A percentile compares a stretch with the other conserved stretches of the same genome.
Evolutionary conservation across 2,888 invertebrate species (phyloP).

Genomic region (Phytoseiulus persimilis): DNA sequence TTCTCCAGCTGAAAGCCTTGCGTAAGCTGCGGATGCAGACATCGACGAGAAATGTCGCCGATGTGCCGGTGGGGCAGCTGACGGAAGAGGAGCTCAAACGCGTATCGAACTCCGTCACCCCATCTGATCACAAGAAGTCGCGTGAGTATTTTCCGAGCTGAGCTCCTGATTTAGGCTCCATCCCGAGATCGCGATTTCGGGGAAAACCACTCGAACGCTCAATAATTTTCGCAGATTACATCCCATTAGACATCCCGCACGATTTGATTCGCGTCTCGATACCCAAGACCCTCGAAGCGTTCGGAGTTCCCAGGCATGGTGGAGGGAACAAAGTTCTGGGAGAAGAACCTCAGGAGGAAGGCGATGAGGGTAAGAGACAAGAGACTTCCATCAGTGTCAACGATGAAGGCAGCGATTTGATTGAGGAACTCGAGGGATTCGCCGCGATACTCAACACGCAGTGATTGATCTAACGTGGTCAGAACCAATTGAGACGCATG

Average conservation of each 20-base stretch:
- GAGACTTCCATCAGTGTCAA: neutral
- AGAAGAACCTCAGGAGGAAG: neutral
- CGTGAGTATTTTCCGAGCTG: neutral
- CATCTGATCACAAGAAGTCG: neutral
- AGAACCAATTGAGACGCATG: too few relatives aligned
- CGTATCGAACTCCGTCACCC: neutral
- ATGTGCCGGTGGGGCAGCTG: neutral
- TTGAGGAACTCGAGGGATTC: neutral
- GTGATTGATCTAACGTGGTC: too few relatives aligned
- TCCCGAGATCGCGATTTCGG: neutral
- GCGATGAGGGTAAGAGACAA: constrained; percentile 16
- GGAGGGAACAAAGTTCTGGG: neutral
- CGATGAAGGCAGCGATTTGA: neutral
- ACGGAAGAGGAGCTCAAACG: neutral
- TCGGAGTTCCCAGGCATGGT: neutral
- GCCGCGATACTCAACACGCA: too few relatives aligned
- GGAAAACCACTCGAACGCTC: neutral
- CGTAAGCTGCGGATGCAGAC: neutral
- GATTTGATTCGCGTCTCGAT: neutral
- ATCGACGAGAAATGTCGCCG: neutral
- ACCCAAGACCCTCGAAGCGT: neutral
- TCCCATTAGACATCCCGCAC: constrained; percentile 15
- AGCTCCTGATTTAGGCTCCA: too few relatives aligned
- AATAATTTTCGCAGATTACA: neutral
- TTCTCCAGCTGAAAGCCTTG: neutral